Base-by-base conservation (phyloP, 2,888 invertebrate genomes). In the Sacculina carcini region DNA sequence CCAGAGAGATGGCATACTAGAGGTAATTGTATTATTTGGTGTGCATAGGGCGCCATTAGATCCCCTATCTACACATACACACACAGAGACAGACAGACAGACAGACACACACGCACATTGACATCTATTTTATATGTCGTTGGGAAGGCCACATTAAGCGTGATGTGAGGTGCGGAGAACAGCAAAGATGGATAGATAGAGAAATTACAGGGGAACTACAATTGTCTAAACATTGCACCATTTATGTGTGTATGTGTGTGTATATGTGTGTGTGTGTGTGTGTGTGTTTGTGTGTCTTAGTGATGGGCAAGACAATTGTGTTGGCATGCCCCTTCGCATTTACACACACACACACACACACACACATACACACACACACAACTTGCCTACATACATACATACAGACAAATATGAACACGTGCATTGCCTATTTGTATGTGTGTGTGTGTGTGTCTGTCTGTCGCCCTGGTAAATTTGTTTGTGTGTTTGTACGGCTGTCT, bases 91-190 rank as follows among this genome's bases (percentile, higher is more conserved):
- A 21, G 12, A 46, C 14, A 46, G 16, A 46, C 26, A 46, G 16
- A 19, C 26, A 46, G 16, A 46, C 26, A 46, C 26, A 46, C 14
- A 46, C 14, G 28, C 26, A 23, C 14, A 46, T 21, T 26, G 24
- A 46, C 28, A 24, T 46, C 24, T 46, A 46, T 46, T 26, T 46
- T n/a, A n/a, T n/a, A n/a, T n/a, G n/a, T n/a, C n/a, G n/a, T n/a
- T n/a, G n/a, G n/a, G n/a, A n/a, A n/a, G n/a, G n/a, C n/a, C n/a
- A n/a, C n/a, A n/a, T n/a, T n/a, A n/a, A n/a, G n/a, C n/a, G n/a
- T n/a, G n/a, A n/a, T n/a, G n/a, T n/a, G n/a, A n/a, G n/a, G n/a
- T n/a, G n/a, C n/a, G n/a, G n/a, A n/a, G n/a, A n/a, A n/a, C n/a
- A n/a, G n/a, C n/a, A n/a, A n/a, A n/a, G n/a, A n/a, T n/a, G n/a